Conservation (phyloP, 2,113 vertebrate genomes). For the Pungitius pungitius region DNA sequence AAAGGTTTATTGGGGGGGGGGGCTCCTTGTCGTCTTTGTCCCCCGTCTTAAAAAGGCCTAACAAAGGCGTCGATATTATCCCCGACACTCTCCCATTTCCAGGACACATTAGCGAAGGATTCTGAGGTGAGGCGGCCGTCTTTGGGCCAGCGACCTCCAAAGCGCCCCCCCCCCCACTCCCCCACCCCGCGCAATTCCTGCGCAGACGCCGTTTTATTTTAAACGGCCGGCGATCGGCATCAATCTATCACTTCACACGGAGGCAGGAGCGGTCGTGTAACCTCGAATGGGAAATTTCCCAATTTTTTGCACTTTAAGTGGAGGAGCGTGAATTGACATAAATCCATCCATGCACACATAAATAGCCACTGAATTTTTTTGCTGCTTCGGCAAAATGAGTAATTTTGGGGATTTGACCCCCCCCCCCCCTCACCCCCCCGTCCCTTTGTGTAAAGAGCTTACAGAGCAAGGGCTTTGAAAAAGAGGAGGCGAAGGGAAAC, state of each 20-base stretch:
- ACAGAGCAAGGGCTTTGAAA: slow-evolving; percentile 69
- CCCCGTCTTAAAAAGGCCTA: slow-evolving; percentile 69
- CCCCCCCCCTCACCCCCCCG: slow-evolving; percentile 9
- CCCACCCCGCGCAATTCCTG: too few species aligned
- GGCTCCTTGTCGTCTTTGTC: slow-evolving; percentile 71
- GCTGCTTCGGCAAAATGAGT: slow-evolving; percentile 73
- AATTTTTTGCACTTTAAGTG: not conserved
- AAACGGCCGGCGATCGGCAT: not conserved
- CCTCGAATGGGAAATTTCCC: slow-evolving; percentile 24
- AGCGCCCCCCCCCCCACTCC: slow-evolving; percentile 14
- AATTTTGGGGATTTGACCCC: slow-evolving; percentile 70
- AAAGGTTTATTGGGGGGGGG: slow-evolving; percentile 74
- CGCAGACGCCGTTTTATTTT: slow-evolving; percentile 19
- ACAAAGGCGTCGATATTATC: slow-evolving; percentile 78
- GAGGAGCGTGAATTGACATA: slow-evolving; percentile 36
- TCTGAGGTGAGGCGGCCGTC: slow-evolving; percentile 36
- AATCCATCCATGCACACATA: slow-evolving; percentile 31
- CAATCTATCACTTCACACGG: slow-evolving; percentile 33
- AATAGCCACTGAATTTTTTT: slow-evolving; percentile 54
- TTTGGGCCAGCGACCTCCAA: slow-evolving; percentile 28
- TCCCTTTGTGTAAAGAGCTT: slow-evolving; percentile 79
- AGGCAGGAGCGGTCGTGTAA: slow-evolving; percentile 11
- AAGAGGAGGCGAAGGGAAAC: slow-evolving; percentile 59
- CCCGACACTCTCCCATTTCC: slow-evolving; percentile 77
- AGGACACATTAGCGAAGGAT: slow-evolving; percentile 67